Conservation (phyloP, 2,888 invertebrate genomes). For the Sarcophaga variegata region DNA sequence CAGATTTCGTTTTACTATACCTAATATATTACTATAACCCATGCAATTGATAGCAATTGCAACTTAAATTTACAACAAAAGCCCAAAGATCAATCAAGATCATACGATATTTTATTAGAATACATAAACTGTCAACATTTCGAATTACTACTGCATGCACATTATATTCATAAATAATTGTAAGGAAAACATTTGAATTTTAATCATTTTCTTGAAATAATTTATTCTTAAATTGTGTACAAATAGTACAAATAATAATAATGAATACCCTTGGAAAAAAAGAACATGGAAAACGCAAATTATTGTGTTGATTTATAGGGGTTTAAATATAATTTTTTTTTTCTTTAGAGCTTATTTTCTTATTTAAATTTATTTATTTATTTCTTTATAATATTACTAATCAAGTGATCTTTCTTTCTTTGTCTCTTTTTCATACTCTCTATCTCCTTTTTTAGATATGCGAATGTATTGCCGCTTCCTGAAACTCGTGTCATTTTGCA, state of each 20-base stretch:
- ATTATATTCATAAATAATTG: neutral
- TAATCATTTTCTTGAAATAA: neutral
- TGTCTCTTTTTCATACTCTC: conserved; percentile 1
- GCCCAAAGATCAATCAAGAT: neutral
- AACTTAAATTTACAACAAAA: neutral
- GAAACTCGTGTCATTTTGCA: conserved; percentile 92
- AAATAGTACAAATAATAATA: no score
- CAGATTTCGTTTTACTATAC: no score
- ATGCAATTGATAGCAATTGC: neutral
- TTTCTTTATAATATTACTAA: neutral
- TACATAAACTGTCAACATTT: neutral
- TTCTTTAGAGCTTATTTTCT: no score
- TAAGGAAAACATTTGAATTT: neutral
- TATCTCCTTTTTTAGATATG: conserved; percentile 84
- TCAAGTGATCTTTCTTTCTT: conserved; percentile 15
- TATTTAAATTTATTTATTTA: neutral
- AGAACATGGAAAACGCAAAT: neutral
- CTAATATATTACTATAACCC: no score
- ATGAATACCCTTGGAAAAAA: neutral
- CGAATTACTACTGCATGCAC: no score
- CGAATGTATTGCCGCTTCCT: conserved; percentile 96
- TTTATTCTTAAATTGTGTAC: neutral
- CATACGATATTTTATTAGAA: neutral
- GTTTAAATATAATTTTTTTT: no score
- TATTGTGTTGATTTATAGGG: no score